Base-by-base conservation (phyloP, 2,113 vertebrate genomes). In the Sardina pilchardus region DNA sequence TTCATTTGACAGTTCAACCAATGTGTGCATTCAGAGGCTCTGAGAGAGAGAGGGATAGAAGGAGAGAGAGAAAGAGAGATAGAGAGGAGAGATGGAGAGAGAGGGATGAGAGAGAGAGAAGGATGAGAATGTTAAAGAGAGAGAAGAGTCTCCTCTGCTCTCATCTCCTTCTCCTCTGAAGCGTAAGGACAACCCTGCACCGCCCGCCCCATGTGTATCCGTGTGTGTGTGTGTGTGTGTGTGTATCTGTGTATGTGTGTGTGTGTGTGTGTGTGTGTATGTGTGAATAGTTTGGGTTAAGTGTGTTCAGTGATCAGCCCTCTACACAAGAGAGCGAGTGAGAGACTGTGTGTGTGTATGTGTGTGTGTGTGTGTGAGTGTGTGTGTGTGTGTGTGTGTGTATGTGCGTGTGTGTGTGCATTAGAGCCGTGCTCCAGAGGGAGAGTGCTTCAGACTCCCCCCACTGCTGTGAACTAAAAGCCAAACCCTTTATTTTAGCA, bases 221-320 rank as follows among this genome's bases (percentile, higher is more conserved):
- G 0, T 78, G 30, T 78, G 71, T 78, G 71, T 78, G 71, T 71
- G 30, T 78, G 71, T 36, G 34, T 78, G 71, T 36, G 63, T 36
- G 30, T 82, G 80, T 81, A 21, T 39, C 63, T 86, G 63, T 81
- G 50, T 53, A 78, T 71, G 17, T 44, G 17, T 44, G 44, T n/a
- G 39, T 87, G 26, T 44, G 44, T 85, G 82, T 81, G 85, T 63
- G 36, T 44, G 50, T 84, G 82, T 75, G 84, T 87, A 59, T 85
- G 82, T 89, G 91, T 87, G 81, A 59, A 78, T n/a, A 87, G 81
- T 59, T 48, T 88, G 47, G 59, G 86, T 89, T 91, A 85, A 53
- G 87, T 81, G 67, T 82, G 84, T 89, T 50, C 85, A 47, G 45
- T 88, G 87, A 90, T 92, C 88, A 89, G 91, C 85, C 53, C 85